Percentiles rank a stretch among this genome's conserved stretches.
phyloP scores from a whole-genome alignment of 2,797 vertebrate species.

The Amblyopsis hoosieri region DNA sequence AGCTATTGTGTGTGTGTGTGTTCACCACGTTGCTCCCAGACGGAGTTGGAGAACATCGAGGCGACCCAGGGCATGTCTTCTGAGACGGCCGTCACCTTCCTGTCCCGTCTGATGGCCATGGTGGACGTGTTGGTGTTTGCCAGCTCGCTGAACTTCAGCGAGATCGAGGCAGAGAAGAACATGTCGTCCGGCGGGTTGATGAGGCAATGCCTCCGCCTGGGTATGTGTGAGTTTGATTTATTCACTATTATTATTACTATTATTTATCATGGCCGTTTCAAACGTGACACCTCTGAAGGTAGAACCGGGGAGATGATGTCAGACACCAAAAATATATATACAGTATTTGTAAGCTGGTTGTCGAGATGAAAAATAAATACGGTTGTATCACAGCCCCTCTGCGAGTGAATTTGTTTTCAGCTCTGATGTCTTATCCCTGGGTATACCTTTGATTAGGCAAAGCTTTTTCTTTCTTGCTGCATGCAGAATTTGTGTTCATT shows the following conservation, averaged over 20 bases:
- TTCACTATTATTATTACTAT: constrained; percentile 9
- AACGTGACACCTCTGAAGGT: neutral
- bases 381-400: neutral
- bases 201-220: constrained; percentile 94
- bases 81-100: constrained; percentile 97
- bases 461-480: neutral
- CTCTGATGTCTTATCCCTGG: neutral
- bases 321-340: neutral
- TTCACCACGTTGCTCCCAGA: constrained; percentile 69
- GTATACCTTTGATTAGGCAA: neutral
- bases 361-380: neutral
- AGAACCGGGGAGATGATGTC: neutral
- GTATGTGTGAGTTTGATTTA: constrained; percentile 67
- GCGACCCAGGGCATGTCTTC: constrained; percentile 99
- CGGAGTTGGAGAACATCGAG: constrained; percentile 97
- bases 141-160: constrained; percentile 98
- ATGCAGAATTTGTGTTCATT: neutral
- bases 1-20: constrained; percentile 34
- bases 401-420: neutral
- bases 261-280: neutral
- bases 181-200: constrained; percentile 99
- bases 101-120: constrained; percentile 98
- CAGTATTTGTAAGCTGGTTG: neutral
- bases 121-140: constrained; percentile 98
- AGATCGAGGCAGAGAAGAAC: constrained; percentile 99